Base-by-base conservation (phyloP, 1,140 invertebrate genomes). In the Manduca sexta region DNA sequence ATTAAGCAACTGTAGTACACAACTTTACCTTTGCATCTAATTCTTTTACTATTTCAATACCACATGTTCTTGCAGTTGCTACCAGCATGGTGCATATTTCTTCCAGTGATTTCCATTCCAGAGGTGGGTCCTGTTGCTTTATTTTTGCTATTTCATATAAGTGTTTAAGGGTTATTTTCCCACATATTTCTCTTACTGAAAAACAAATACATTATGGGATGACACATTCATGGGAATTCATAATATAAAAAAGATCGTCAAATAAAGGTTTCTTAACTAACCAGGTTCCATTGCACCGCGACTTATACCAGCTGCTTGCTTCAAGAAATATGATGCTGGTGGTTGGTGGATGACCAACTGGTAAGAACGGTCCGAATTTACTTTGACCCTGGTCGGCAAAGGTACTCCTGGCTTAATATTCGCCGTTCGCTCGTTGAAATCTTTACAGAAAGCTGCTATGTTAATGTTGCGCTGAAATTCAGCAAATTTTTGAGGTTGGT, bases 141-240 rank as follows among this genome's bases (percentile, higher is more conserved):
- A 99, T 95, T 84, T 92, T 90, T 0, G 98, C 98, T 71, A 99
- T 99, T 91, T 99, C 98, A 87, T 99, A 99, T 21, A 99, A 82
- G 87, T 99, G 98, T 82, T 98, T 99, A 0, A 97, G 69, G 1
- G 97, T 97, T 41, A 99, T 90, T 88, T 93, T 98, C 0, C 98
- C 98, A 67, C 91, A 89, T 12, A 93, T 84, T 87, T 99, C 96
- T 58, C 88, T 86, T 10, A 87, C 93, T 94, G 64, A 52, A 88
- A 88, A 53, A 44, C 60, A 61, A 55, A 60, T 62, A 49, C 8
- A 5, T 5, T 26, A 0, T 1, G 21, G 21, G n/a, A n/a, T n/a
- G n/a, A n/a, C n/a, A n/a, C n/a, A n/a, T n/a, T n/a, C n/a, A n/a
- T n/a, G n/a, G n/a, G n/a, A 26, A 26, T 26, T 26, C 21, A 26